Conservation (phyloP, 2,888 invertebrate species). For the Himalopsyche tibetana region DNA sequence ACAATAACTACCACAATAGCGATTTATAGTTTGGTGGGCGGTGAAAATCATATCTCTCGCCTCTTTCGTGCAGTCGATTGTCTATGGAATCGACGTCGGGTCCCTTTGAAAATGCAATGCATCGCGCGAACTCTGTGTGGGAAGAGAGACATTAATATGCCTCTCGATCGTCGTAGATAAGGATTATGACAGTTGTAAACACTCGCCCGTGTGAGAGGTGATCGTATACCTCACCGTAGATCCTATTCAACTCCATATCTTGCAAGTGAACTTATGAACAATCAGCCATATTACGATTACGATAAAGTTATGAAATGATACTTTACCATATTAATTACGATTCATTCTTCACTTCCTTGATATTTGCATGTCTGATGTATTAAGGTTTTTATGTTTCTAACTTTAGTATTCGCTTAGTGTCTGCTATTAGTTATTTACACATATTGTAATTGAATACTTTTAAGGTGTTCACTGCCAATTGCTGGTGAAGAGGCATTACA, state of each 20-base stretch:
- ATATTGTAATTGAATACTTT: no score
- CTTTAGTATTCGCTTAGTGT: background rate
- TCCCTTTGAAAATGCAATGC: conserved; percentile 50
- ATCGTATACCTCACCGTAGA: background rate
- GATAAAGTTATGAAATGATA: background rate
- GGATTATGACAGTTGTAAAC: conserved; percentile 29
- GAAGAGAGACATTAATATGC: conserved; percentile 28
- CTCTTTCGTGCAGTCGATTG: conserved; percentile 46
- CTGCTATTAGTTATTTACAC: no score
- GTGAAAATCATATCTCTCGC: conserved; percentile 45
- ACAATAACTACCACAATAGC: conserved; percentile 4
- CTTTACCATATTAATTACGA: conserved; percentile 47
- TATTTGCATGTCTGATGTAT: conserved; percentile 48
- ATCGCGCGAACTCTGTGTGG: conserved; percentile 41
- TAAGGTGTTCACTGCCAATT: no score
- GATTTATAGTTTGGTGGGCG: conserved; percentile 36
- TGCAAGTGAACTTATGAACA: background rate
- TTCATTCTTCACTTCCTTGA: conserved; percentile 54
- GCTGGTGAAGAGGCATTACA: no score
- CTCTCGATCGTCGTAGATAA: conserved; percentile 13
- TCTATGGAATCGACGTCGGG: conserved; percentile 48
- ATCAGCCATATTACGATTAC: background rate
- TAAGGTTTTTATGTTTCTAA: background rate
- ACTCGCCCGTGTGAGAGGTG: conserved; percentile 2
- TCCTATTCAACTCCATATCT: background rate